These are phyloP conservation scores for Antennarius maculatus DNA, from an alignment of 2,797 vertebrate genomes.

Conservation along the genomic window DNA sequence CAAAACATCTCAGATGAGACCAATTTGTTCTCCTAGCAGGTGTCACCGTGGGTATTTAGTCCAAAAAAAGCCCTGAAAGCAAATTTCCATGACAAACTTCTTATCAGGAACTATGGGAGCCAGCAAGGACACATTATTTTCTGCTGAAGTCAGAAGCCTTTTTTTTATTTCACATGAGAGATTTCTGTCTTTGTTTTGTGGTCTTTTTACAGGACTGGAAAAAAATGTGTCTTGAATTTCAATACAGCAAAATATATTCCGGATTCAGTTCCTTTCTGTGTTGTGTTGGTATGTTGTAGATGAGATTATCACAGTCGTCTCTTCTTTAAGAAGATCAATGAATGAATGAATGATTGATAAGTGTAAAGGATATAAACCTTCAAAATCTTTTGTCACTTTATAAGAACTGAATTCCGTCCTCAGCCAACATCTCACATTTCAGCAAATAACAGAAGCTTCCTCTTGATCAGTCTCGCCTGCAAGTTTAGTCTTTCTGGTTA, in stretches of 20 bases:
- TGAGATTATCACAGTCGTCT: too few species aligned
- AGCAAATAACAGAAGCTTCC: too few species aligned
- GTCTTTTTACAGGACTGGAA: neutral
- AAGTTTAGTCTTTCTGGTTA: too few species aligned
- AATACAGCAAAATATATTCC: neutral
- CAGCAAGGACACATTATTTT: neutral
- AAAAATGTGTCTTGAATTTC: neutral
- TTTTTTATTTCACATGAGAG: neutral
- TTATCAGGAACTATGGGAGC: neutral
- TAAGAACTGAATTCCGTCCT: too few species aligned
- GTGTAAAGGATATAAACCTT: too few species aligned
- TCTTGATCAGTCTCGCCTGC: too few species aligned
- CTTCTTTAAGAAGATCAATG: too few species aligned
- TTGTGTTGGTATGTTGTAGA: too few species aligned
- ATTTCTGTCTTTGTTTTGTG: neutral
- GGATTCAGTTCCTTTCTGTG: too few species aligned
- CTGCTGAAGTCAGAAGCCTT: neutral
- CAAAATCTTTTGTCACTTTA: too few species aligned
- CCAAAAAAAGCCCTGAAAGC: constrained; percentile 29
- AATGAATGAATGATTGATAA: too few species aligned
- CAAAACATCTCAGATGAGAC: constrained; percentile 24
- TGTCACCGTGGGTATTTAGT: constrained; percentile 27
- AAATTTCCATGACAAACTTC: constrained; percentile 13
- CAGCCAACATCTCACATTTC: too few species aligned
- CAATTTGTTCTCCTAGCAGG: constrained; percentile 11